Percentiles rank a stretch among this genome's conserved stretches.
These are phyloP conservation scores for Lynx canadensis DNA, from an alignment of 2,113 vertebrate genomes.

Conservation along the genomic window DNA sequence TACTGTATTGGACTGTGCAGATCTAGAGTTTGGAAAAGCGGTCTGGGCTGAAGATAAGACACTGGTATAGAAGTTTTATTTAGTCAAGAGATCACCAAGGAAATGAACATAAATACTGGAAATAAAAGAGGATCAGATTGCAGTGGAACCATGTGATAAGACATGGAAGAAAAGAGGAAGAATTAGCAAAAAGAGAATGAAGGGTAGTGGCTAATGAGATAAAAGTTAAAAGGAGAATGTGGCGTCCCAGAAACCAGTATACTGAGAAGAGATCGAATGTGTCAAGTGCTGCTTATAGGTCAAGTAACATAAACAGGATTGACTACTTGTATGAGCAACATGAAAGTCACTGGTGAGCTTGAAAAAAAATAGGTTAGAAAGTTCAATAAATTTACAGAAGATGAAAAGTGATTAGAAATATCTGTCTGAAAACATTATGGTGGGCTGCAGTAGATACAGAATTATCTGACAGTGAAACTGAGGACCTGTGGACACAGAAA, in stretches of 20 bases:
- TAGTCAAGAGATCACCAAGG: not conserved
- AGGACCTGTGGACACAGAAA: not conserved
- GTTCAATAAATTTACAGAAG: not conserved
- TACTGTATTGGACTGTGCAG: not conserved
- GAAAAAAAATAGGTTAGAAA: conserved; percentile 35
- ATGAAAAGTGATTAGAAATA: not conserved
- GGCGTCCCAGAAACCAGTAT: not conserved
- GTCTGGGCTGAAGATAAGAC: not conserved
- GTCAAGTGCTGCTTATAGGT: not conserved
- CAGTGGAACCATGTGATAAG: not conserved
- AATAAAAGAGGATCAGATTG: not conserved
- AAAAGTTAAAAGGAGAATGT: not conserved
- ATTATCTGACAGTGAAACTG: not conserved
- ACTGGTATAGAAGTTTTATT: not conserved
- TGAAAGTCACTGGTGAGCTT: not conserved
- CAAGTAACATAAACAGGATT: conserved; percentile 47
- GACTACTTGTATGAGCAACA: not conserved
- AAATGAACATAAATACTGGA: not conserved
- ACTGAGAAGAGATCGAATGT: not conserved
- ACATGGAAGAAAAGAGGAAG: conserved; percentile 25
- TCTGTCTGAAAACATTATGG: not conserved
- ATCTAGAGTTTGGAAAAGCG: not conserved
- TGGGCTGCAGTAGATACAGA: not conserved
- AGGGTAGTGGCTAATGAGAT: not conserved
- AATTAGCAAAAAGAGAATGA: not conserved